Evolutionary conservation across 1,140 invertebrate species (phyloP), one percentile per base, ranked within the genome.

Genomic region (Probaryconus sp.): DNA sequence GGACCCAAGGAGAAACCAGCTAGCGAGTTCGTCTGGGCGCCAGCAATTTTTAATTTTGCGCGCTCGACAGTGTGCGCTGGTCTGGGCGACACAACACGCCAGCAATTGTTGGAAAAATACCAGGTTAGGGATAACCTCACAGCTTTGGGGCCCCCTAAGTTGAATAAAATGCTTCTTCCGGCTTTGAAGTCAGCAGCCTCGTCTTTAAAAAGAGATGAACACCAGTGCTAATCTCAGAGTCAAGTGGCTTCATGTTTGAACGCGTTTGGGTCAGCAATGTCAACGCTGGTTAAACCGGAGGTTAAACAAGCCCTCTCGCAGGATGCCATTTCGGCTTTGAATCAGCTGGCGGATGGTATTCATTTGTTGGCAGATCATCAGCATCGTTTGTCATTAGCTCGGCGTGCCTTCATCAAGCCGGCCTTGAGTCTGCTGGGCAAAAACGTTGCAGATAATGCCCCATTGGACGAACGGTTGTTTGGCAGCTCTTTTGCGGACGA

Each of bases 181-280:
- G 60, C 60, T 0, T 20, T 64, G 1, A 64, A 53, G 10, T 10
- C 33, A 2, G 11, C 17, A 13, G 2, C 33, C 9, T 24, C 18
- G 1, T 14, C 21, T 9, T 16, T 51, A 1, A 64, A 53, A 20
- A 24, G 60, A 17, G 60, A 53, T 30, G 60, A 53, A 13, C 43
- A 64, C 11, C 37, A 64, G 10, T 2, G 5, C 9, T 13, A 31
- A 6, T 30, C 60, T 1, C 47, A 64, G 13, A 1, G n/a, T 26
- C 47, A 64, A 43, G 60, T 64, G 2, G 37, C 45, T 0, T 37
- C 60, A 10, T 64, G 35, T 11, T 26, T 64, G n/a, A 64, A 64
- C 17, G 47, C 60, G 0, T 0, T 20, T 38, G 24, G 60, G 24
- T 11, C 33, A 6, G 30, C 3, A 1, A 35, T 53, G 16, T 53